Evolutionary conservation across 2,113 vertebrate species (phyloP).

Genomic region (Microcebus jonahi): DNA sequence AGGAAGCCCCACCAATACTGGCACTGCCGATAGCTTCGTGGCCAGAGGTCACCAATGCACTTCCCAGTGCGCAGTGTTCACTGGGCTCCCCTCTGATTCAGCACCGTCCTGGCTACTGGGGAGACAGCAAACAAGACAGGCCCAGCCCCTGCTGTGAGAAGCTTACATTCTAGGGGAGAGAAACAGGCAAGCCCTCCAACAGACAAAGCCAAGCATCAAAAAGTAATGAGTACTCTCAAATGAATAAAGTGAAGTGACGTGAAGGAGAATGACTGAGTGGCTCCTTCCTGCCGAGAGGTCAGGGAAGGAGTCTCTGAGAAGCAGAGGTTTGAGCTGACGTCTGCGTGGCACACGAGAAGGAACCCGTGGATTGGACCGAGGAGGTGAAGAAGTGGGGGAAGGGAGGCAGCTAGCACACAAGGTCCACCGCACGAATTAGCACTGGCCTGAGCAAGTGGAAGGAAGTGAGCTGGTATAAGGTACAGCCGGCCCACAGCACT

Average conservation of each 20-base stretch:
- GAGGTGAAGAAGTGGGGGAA: background rate
- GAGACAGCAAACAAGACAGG: background rate
- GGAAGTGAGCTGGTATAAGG: background rate
- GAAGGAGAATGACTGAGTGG: background rate
- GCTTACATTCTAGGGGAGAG: background rate
- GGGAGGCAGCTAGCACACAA: accelerated
- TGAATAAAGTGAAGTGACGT: background rate
- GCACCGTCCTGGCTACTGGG: background rate
- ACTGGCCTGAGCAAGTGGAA: background rate
- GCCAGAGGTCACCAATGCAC: background rate
- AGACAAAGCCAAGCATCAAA: background rate
- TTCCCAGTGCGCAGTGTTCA: background rate
- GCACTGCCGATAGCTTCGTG: background rate
- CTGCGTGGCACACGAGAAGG: background rate
- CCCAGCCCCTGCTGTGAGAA: background rate
- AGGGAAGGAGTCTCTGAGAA: background rate
- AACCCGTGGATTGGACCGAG: background rate
- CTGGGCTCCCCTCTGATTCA: background rate
- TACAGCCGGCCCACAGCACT: background rate
- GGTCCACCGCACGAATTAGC: background rate
- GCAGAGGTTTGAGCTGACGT: background rate
- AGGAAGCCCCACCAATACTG: background rate
- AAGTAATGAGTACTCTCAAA: background rate
- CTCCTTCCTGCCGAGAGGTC: background rate
- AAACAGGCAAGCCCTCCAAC: background rate